Evolutionary conservation across 2,888 invertebrate species (phyloP), one percentile per base, ranked within the genome.

Genomic region (Leucozona laternaria): DNA sequence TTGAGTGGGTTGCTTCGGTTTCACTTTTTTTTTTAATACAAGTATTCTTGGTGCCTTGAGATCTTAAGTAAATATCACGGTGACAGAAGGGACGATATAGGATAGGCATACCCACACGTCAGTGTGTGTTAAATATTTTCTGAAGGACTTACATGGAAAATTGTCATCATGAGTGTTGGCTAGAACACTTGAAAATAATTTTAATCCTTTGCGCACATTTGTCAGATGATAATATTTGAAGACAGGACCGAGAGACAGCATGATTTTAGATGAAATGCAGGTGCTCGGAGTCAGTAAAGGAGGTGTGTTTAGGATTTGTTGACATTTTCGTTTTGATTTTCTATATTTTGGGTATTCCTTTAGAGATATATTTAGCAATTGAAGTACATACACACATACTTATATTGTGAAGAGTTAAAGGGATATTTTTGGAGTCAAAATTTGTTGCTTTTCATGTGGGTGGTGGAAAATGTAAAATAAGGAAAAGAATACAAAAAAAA

Each of bases 141-240:
- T 78, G 75, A 78, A 86, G 82, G 78, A 86, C 82, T 86, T 82
- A 86, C 82, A 75, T 28, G 78, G 75, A 86, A 82, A 79, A 79
- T 86, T 86, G 86, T 86, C 86, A 82, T 86, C 64, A 75, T 53
- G 25, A 86, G 85, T 85, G 85, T 81, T 85, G 68, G 48, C 81
- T 43, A 70, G 78, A 66, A 79, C 75, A 79, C 86, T 86, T 79
- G 78, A 82, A 28, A 37, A 62, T 71, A 73, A 71, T 66, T 82
- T 53, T 86, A 86, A 86, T 86, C 86, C 86, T 81, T 82, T 86
- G 75, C 34, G 71, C 60, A 86, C 50, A 85, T 53, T 17, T 79
- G 13, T 70, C 28, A 70, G 48, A 71, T 76, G 62, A 66, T 15
- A 13, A 20, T 11, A n/a, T 40, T 62, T 62, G 15, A 15, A 40